phyloP scores from a whole-genome alignment of 2,888 invertebrate species.

The Archips crataeganus region DNA sequence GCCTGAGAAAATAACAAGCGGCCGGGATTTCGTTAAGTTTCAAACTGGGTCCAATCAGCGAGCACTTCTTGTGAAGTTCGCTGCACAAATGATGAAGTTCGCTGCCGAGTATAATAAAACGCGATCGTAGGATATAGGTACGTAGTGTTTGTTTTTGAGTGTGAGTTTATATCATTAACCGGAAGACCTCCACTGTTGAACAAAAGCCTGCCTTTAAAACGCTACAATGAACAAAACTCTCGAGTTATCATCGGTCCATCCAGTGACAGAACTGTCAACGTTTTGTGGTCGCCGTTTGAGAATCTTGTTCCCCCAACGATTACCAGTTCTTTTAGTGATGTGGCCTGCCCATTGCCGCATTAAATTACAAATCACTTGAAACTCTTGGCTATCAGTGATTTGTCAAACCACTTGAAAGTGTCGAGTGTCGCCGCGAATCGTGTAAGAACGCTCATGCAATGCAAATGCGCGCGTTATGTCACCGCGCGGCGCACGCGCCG shows the following conservation, averaged over 20 bases:
- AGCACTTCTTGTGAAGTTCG: background rate
- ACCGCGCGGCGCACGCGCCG: constrained; percentile 24
- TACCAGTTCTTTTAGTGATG: no score
- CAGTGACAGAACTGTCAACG: no score
- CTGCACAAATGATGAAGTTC: background rate
- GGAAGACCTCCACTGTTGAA: no score
- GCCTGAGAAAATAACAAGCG: constrained; percentile 14
- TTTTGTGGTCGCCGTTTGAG: no score
- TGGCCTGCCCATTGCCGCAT: no score
- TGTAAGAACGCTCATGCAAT: constrained; percentile 27
- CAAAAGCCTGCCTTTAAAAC: no score
- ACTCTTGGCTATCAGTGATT: constrained; percentile 23
- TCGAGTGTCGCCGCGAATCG: constrained; percentile 17
- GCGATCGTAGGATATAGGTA: background rate
- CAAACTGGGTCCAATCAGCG: background rate
- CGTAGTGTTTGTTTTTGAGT: background rate
- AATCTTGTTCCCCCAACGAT: no score
- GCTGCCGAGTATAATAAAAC: background rate
- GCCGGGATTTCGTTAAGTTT: constrained; percentile 3
- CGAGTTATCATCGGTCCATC: no score
- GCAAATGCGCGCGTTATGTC: constrained; percentile 38
- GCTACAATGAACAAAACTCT: no score
- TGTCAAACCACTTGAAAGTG: constrained; percentile 35
- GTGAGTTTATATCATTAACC: background rate
- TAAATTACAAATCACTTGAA: no score